Base-by-base conservation (phyloP, 2,113 vertebrate genomes). In the Gnathonemus echidnorhynchus region DNA sequence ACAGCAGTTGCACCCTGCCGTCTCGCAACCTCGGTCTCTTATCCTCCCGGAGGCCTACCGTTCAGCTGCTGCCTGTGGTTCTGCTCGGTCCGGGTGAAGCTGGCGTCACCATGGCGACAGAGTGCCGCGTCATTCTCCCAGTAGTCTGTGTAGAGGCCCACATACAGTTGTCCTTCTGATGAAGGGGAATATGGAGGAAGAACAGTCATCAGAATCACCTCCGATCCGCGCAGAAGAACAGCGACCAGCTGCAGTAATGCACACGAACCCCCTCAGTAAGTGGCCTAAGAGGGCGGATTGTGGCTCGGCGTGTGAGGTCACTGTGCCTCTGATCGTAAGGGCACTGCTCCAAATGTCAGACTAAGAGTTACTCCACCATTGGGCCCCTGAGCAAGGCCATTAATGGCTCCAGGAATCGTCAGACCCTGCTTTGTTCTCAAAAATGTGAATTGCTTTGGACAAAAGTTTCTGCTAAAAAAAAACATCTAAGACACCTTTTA, bases 111-210 rank as follows among this genome's bases (percentile, higher is more conserved):
- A 27, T 95, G 93, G 87, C 98, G 96, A 93, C 98, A 98, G 17
- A 99, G 70, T 3, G 98, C 97, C 0, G 97, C 97, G 0, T 99
- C 98, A 27, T 98, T 97, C 90, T 97, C 97, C 98, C 98, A 99
- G 94, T 98, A 99, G 93, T 99, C 98, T 0, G 96, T 98, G 93
- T 98, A 98, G 84, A 99, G 96, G 8, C 97, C 98, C 13, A 97
- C 91, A 52, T 97, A 99, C 85, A 99, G 93, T 77, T 98, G 97
- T 35, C 96, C 96, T 87, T 53, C 86, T 87, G 86, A 35, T 19
- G 42, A 35, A 19, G 86, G 8, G 13, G 27, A 58, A 56, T 17
- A 53, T 27, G 13, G 5, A 56, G 13, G 49, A 39, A 11, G 5
- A 31, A 53, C 83, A 53, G 48, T 27, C 24, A 48, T 35, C 24